A percentile compares a stretch with the other conserved stretches of the same genome.
These are phyloP conservation scores for Bombus soroeensis DNA, from an alignment of 1,140 invertebrate genomes.

Conservation along the genomic window DNA sequence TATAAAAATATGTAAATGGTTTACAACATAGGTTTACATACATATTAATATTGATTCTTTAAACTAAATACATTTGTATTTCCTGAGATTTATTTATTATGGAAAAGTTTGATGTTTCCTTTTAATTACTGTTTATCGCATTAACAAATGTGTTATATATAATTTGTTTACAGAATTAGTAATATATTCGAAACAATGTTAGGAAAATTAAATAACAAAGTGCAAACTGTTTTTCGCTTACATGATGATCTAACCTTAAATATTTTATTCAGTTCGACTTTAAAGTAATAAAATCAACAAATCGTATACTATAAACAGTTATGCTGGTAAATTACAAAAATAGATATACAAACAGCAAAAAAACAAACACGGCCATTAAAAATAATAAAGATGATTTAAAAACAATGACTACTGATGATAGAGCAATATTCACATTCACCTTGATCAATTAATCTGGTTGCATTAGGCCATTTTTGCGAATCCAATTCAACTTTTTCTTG, in stretches of 20 bases:
- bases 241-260: conserved; percentile 3
- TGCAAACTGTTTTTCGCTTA: background rate
- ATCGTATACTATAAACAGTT: background rate
- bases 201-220: background rate
- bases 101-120: background rate
- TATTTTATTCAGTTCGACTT: background rate
- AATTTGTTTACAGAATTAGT: background rate
- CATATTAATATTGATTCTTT: background rate
- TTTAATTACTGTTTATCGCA: background rate
- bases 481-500: conserved; percentile 90
- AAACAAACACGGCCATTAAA: conserved; percentile 12
- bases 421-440: conserved; percentile 80
- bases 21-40: background rate
- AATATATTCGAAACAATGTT: too few species aligned
- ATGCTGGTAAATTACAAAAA: background rate
- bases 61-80: background rate
- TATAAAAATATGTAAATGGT: background rate
- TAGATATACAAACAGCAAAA: background rate
- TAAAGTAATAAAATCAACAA: background rate
- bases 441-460: conserved; percentile 88
- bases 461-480: conserved; percentile 87
- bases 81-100: background rate
- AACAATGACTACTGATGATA: background rate
- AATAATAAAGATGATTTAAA: conserved; percentile 11
- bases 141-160: background rate